phyloP scores from a whole-genome alignment of 2,797 vertebrate genomes.

The Arrhamphus sclerolepis region DNA sequence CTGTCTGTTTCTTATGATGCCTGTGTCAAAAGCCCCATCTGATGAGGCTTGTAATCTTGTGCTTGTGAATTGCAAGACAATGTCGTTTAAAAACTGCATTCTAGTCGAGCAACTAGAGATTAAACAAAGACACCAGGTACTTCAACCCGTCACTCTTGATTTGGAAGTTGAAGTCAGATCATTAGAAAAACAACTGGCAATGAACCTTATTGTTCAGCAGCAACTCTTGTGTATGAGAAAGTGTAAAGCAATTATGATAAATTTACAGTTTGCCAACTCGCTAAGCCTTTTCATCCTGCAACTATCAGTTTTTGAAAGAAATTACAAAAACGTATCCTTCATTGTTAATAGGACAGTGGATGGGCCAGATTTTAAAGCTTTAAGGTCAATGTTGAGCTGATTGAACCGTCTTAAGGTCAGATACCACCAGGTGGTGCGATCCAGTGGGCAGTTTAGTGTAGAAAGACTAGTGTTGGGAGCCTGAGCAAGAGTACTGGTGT shows the following conservation, averaged over 20 bases:
- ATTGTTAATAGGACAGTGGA: background rate
- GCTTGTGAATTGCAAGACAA: too few species aligned
- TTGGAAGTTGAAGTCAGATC: background rate
- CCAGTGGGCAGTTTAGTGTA: slow-evolving; percentile 10
- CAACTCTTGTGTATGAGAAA: background rate
- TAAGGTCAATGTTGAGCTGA: background rate
- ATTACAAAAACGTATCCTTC: background rate
- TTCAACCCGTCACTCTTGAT: too few species aligned
- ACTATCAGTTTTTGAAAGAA: background rate
- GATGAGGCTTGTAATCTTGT: too few species aligned
- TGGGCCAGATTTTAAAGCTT: background rate
- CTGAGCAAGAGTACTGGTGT: slow-evolving; percentile 43
- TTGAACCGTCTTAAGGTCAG: background rate
- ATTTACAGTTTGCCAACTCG: slow-evolving; percentile 1
- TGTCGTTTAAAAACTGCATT: too few species aligned
- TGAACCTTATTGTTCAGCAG: background rate
- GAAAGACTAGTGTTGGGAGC: slow-evolving; percentile 37
- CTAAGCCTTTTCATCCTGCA: background rate
- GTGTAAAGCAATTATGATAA: background rate
- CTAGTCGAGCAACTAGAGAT: too few species aligned
- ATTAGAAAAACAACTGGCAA: background rate
- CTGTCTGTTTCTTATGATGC: too few species aligned
- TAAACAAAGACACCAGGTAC: too few species aligned
- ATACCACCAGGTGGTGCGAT: slow-evolving; percentile 31
- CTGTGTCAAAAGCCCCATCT: too few species aligned